Base-by-base conservation (phyloP, 2,888 invertebrate species). In the Ochropleura leucogaster region DNA sequence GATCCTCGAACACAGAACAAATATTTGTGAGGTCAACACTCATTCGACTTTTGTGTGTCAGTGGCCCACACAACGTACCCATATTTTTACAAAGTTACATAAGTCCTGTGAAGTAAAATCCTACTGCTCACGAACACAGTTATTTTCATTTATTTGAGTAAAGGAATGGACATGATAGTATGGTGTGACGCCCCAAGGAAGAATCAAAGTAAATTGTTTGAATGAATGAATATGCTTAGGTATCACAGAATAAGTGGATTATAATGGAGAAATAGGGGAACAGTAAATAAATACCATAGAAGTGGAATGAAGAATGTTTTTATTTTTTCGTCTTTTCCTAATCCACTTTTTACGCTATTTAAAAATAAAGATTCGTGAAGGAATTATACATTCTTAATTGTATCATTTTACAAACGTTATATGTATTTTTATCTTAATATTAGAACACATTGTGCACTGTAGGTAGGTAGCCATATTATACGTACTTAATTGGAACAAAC, bases 281-380 rank as follows among this genome's bases (percentile, higher is more conserved):
- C 0, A 47, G 12, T 47, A 49, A 77, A 67, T 67, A 74, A 75
- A 18, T 8, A 78, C 12, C 40, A 57, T 53, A 60, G 46, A 40
- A 30, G 30, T 85, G 82, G 84, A 87, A 87, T 87, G 88, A 84
- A 83, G 72, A 79, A 75, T 71, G 62, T 77, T 75, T 87, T 74
- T 70, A 78, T 80, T 79, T 79, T 71, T 74, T 74, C 73, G 76
- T 83, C 76, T 83, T 87, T 85, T 84, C 64, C 69, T 77, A 57
- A 77, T 73, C 53, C 64, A 80, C 63, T 55, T 59, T 69, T 74
- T 67, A 76, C 49, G 68, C 18, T 72, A 65, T 65, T 74, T 72
- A 59, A 60, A 66, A 76, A 76, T 78, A 76, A 42, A 85, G 75
- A 82, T 82, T 77, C 73, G 51, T 80, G 68, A 75, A 75, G 68